A percentile compares a stretch with the other conserved stretches of the same genome.
Conservation (phyloP, 2,888 invertebrate genomes). For the Parnassius apollo region DNA sequence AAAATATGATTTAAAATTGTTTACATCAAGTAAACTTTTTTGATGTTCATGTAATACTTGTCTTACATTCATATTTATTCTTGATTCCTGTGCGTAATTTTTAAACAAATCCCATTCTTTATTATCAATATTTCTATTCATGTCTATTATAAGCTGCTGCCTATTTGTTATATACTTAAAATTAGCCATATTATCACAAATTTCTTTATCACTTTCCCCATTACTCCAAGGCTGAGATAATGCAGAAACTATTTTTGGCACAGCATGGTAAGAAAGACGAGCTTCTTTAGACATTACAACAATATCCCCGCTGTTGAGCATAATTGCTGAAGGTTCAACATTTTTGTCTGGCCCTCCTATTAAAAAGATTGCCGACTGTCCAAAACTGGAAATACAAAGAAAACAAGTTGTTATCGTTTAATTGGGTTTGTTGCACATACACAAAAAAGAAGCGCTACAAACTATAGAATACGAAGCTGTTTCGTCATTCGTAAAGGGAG, state of each 20-base stretch:
- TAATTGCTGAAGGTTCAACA: conserved; percentile 85
- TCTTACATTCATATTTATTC: conserved; percentile 96
- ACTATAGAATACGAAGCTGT: too few species aligned
- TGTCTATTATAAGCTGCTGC: conserved; percentile 36
- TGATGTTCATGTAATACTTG: conserved; percentile 89
- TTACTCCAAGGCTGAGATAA: conserved; percentile 71
- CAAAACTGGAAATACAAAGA: conserved; percentile 86
- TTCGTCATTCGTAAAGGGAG: too few species aligned
- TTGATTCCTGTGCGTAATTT: conserved; percentile 84
- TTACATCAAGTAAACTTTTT: conserved; percentile 50
- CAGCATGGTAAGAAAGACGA: conserved; percentile 94
- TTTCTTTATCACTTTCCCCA: conserved; percentile 29
- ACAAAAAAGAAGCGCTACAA: too few species aligned
- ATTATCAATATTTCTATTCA: conserved; percentile 47
- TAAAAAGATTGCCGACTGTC: conserved; percentile 96
- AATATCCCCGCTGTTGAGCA: conserved; percentile 94
- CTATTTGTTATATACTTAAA: conserved; percentile 49
- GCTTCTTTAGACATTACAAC: conserved; percentile 93
- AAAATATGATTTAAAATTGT: conserved; percentile 35
- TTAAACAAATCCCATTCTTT: conserved; percentile 78
- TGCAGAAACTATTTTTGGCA: conserved; percentile 90
- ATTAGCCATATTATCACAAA: conserved; percentile 25
- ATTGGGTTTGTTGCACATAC: too few species aligned
- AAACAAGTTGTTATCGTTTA: too few species aligned
- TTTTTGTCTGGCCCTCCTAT: conserved; percentile 90